phyloP scores from a whole-genome alignment of 2,888 invertebrate species.

The Synanthedon myopaeformis region DNA sequence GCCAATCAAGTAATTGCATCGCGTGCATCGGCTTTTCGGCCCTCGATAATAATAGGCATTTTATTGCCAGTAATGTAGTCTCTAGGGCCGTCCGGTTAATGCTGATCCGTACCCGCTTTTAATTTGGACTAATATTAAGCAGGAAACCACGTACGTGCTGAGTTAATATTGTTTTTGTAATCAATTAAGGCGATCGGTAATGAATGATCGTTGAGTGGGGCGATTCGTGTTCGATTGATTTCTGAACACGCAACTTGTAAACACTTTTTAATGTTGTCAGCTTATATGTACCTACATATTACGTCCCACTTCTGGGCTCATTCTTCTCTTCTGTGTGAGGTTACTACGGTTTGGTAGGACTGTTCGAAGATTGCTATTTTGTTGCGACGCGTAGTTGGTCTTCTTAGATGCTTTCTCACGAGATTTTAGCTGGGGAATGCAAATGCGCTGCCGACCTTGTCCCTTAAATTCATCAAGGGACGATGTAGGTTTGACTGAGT shows the following conservation, averaged over 20 bases:
- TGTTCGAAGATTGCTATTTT: too few relatives aligned
- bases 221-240: constrained; percentile 52
- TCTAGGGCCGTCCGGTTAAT: constrained; percentile 62
- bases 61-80: constrained; percentile 69
- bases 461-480: too few relatives aligned
- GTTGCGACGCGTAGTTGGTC: too few relatives aligned
- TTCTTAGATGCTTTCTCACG: neutral
- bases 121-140: constrained; percentile 62
- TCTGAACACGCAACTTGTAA: constrained; percentile 32
- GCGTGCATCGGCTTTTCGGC: constrained; percentile 70
- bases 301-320: too few relatives aligned
- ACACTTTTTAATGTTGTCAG: neutral
- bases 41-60: constrained; percentile 71
- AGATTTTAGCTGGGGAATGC: too few relatives aligned
- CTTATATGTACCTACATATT: too few relatives aligned
- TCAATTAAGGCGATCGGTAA: constrained; percentile 52
- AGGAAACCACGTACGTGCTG: constrained; percentile 28
- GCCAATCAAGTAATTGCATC: constrained; percentile 71
- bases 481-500: too few relatives aligned
- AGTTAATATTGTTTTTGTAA: constrained; percentile 43
- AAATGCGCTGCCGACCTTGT: too few relatives aligned
- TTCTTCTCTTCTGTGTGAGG: too few relatives aligned
- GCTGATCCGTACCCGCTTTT: constrained; percentile 50
- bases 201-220: constrained; percentile 49
- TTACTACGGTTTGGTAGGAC: too few relatives aligned